Base-by-base conservation (phyloP, 2,113 vertebrate species). In the Hemiprocne comata region DNA sequence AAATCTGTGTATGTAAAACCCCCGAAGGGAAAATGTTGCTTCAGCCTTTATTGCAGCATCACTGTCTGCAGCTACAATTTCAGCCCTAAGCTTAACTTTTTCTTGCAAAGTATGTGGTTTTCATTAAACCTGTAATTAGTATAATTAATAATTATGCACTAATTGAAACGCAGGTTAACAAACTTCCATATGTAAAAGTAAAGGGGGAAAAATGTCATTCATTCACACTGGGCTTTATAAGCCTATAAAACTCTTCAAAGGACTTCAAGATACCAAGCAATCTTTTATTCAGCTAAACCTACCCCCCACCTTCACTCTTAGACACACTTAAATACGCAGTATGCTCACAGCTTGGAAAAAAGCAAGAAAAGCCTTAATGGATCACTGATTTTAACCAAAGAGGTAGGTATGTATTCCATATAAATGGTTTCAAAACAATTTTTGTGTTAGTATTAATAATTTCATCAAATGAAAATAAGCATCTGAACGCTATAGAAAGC, bases 211-310 rank as follows among this genome's bases (percentile, higher is more conserved):
- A 98, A 97, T 84, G 95, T 97, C 97, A 95, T 97, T 97, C 97
- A 98, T 98, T 98, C 97, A 98, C 95, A 87, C 96, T 90, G 96
- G 94, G 97, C 97, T 98, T 97, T 97, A 97, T 98, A 98, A 98
- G 98, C 98, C 97, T 98, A 98, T 98, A 98, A 98, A 98, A 98
- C 98, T 98, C 98, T 98, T 98, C 98, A 98, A 98, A 98, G 97
- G 97, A 90, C 96, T 97, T 97, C 95, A 97, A 97, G 97, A 98
- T 98, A 98, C 98, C 97, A 98, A 98, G 98, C 97, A 97, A 98
- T 97, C 98, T 98, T 98, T 98, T 98, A 98, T 98, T 97, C 98
- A 96, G 97, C 97, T 98, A 98, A 98, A 98, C 96, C 97, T 98
- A 98, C 98, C 98, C 98, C 98, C 98, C 96, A 98, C 97, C 97